Evolutionary conservation across 2,797 vertebrate species (phyloP).

Genomic region (Syngnathus rostellatus): DNA sequence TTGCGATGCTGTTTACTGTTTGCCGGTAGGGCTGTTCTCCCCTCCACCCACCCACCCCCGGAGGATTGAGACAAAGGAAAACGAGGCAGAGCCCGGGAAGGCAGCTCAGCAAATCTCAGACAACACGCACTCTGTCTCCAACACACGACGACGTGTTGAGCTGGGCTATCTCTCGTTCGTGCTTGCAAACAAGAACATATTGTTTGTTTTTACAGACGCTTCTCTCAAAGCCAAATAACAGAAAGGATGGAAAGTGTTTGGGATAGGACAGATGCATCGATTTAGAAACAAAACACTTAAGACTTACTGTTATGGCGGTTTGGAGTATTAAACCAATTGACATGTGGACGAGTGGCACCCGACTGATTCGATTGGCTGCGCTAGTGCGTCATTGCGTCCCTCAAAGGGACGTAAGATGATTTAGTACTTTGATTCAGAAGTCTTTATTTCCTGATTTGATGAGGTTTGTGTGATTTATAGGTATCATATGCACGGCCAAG

Average conservation of each 20-base stretch:
- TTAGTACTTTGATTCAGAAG: neutral
- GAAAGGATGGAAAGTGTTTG: conserved; percentile 36
- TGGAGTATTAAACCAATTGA: conserved; percentile 35
- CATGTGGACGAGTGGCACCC: conserved; percentile 23
- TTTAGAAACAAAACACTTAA: conserved; percentile 43
- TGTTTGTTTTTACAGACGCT: conserved; percentile 14
- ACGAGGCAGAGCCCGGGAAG: conserved; percentile 56
- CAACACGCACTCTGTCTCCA: conserved; percentile 65
- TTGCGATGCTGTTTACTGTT: conserved; percentile 68
- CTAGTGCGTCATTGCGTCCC: neutral
- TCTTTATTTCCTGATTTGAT: neutral
- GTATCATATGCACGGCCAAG: conserved; percentile 93
- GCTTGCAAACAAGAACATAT: conserved; percentile 20
- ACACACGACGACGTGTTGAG: conserved; percentile 28
- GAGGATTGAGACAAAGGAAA: conserved; percentile 69
- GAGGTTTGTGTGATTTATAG: conserved; percentile 44
- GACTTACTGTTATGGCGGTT: conserved; percentile 21
- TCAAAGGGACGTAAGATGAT: neutral
- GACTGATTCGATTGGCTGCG: conserved; percentile 17
- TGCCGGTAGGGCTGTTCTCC: conserved; percentile 56
- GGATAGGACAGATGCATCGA: conserved; percentile 38
- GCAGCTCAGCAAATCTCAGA: conserved; percentile 63
- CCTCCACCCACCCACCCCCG: conserved; percentile 9
- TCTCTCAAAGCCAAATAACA: conserved; percentile 23
- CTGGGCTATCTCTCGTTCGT: conserved; percentile 42